These are phyloP conservation scores for Megaceryle maxima DNA, from an alignment of 2,113 vertebrate genomes.

Conservation along the genomic window DNA sequence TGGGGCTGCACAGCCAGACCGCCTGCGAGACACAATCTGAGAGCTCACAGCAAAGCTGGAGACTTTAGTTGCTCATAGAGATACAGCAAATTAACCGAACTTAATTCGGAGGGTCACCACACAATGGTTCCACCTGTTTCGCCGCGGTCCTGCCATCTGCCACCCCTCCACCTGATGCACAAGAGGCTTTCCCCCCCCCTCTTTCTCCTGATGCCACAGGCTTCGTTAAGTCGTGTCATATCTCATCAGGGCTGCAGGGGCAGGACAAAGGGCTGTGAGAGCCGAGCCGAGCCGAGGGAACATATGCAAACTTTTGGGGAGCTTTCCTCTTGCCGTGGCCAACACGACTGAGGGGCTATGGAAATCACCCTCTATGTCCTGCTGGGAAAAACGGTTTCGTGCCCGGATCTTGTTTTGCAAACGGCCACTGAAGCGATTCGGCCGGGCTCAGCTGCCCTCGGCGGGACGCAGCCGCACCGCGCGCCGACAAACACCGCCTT, in stretches of 20 bases:
- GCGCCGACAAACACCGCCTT: fast-evolving
- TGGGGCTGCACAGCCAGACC: slow-evolving; percentile 50
- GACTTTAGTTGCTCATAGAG: slow-evolving; percentile 62
- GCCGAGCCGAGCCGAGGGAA: background rate
- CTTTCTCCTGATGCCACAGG: background rate
- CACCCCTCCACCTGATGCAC: slow-evolving; percentile 48
- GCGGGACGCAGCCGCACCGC: background rate
- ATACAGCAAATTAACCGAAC: slow-evolving; percentile 67
- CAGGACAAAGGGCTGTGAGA: background rate
- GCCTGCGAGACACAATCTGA: background rate
- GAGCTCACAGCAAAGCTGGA: background rate
- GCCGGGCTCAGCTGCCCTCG: too few relatives aligned
- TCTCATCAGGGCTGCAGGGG: background rate
- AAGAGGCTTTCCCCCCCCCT: background rate
- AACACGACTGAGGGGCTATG: fast-evolving
- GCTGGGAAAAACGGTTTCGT: background rate
- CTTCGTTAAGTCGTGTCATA: background rate
- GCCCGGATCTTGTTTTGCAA: background rate
- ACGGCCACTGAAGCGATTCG: background rate
- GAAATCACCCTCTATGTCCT: background rate
- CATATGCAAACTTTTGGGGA: background rate
- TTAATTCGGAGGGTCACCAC: slow-evolving; percentile 55
- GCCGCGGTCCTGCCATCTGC: slow-evolving; percentile 68
- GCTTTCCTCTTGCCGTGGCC: background rate
- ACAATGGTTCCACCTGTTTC: slow-evolving; percentile 75